Conservation (phyloP, 1,140 invertebrate genomes). For the Pseudobourletiella spinata region DNA sequence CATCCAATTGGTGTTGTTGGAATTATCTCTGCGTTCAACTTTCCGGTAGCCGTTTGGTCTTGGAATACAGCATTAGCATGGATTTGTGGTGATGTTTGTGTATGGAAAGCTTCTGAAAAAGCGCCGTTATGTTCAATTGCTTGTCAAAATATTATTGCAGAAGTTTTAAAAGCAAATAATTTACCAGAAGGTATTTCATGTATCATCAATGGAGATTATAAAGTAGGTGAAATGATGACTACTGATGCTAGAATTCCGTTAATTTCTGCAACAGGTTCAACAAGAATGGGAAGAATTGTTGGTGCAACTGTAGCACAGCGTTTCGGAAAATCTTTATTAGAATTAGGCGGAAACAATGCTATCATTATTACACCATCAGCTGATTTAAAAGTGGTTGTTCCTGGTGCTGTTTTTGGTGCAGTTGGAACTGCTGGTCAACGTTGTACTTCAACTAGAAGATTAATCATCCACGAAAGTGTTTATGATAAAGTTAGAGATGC, state of each 20-base stretch:
- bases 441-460: constrained; percentile 79
- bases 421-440: constrained; percentile 94
- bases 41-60: constrained; percentile 95
- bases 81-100: constrained; percentile 77
- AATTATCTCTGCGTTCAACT: constrained; percentile 98
- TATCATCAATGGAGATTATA: no score
- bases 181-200: no score
- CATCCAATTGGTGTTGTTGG: constrained; percentile 89
- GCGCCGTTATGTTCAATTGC: constrained; percentile 88
- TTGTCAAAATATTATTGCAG: constrained; percentile 74
- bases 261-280: no score
- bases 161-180: no score
- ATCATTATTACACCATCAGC: constrained; percentile 75
- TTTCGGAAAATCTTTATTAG: constrained; percentile 85
- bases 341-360: constrained; percentile 97
- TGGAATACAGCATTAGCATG: constrained; percentile 97
- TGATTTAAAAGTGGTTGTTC: constrained; percentile 78
- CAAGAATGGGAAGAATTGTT: no score
- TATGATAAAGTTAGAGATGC: constrained; percentile 61
- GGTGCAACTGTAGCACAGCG: constrained; percentile 80
- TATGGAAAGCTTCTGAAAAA: constrained; percentile 94
- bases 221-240: no score
- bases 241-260: no score
- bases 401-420: constrained; percentile 88
- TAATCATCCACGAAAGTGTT: constrained; percentile 71